Evolutionary conservation across 2,113 vertebrate species (phyloP), one percentile per base, ranked within the genome.

Genomic region (Gasterosteus aculeatus): DNA sequence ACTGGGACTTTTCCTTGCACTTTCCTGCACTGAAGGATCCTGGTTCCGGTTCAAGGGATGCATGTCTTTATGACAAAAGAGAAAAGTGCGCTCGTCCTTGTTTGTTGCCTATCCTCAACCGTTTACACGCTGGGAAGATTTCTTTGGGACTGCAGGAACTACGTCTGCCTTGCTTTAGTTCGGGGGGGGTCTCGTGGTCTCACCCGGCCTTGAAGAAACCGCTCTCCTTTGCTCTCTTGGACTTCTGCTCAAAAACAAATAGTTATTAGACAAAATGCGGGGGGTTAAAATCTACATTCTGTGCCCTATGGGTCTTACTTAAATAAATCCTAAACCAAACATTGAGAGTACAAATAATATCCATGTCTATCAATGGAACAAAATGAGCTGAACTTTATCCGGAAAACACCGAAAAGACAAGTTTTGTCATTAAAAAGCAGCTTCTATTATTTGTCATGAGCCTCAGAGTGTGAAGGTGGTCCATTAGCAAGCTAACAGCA

Each of bases 371-470:
- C 7, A 22, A 22, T 38, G 9, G 7, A 1, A 39, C 8, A 58
- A 64, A 57, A 56, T 2, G 0, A 56, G 3, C 41, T 39, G 8
- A 46, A 61, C 47, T 26, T 61, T 1, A 71, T 5, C 19, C 29
- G 51, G 7, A 12, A 39, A 68, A 69, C 29, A 69, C 6, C 16
- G 51, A 54, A 53, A 38, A 61, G 9, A 31, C 3, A 42, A 0
- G 15, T 47, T 16, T 22, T 3, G 0, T 44, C 16, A 42, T 33
- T 31, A 26, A 63, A 63, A n/a, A 26, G 0, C 22, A 7, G 10
- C 35, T 47, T 42, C n/a, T 53, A 49, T 64, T 65, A 58, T 82
- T 91, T 92, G 92, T 93, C 91, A 91, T 92, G 90, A 92, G 92
- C 88, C 89, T 93, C 85, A 63, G n/a, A 66, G 61, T 72, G 79